Evolutionary conservation across 1,140 invertebrate genomes (phyloP).

Genomic region (Gyrodactylus bullatarudis): DNA sequence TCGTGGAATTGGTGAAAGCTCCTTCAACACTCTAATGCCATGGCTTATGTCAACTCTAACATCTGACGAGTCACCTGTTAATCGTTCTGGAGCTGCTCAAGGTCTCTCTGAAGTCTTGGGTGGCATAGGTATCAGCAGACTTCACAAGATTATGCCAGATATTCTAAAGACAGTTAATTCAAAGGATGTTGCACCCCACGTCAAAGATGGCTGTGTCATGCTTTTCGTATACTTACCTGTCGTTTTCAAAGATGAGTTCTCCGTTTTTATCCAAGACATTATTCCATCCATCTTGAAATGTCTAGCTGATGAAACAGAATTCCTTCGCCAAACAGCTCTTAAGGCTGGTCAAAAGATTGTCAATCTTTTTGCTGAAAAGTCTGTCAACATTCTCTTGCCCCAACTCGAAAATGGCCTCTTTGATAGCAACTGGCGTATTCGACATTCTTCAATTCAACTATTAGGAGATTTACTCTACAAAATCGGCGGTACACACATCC

Average conservation of each 20-base stretch:
- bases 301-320: slow-evolving; percentile 90
- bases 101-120: slow-evolving; percentile 43
- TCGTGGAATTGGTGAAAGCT: slow-evolving; percentile 63
- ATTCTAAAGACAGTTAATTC: slow-evolving; percentile 68
- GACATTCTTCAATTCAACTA: slow-evolving; percentile 73
- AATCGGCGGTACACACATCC: slow-evolving; percentile 69
- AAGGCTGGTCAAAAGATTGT: slow-evolving; percentile 84
- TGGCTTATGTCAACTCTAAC: slow-evolving; percentile 97
- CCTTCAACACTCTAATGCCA: slow-evolving; percentile 46
- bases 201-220: slow-evolving; percentile 97
- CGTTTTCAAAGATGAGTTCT: slow-evolving; percentile 71
- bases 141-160: slow-evolving; percentile 84
- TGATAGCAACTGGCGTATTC: slow-evolving; percentile 67
- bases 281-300: slow-evolving; percentile 88
- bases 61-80: slow-evolving; percentile 65
- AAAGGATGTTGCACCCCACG: slow-evolving; percentile 61
- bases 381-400: slow-evolving; percentile 59
- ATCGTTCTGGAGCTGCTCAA: slow-evolving; percentile 82
- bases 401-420: slow-evolving; percentile 40
- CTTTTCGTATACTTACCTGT: slow-evolving; percentile 98
- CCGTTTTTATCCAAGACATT: slow-evolving; percentile 74
- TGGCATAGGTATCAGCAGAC: slow-evolving; percentile 61
- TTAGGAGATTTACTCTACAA: slow-evolving; percentile 77
- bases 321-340: slow-evolving; percentile 74
- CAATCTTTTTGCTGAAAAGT: slow-evolving; percentile 69